phyloP scores from a whole-genome alignment of 2,888 invertebrate species.

The Rotaria socialis region DNA sequence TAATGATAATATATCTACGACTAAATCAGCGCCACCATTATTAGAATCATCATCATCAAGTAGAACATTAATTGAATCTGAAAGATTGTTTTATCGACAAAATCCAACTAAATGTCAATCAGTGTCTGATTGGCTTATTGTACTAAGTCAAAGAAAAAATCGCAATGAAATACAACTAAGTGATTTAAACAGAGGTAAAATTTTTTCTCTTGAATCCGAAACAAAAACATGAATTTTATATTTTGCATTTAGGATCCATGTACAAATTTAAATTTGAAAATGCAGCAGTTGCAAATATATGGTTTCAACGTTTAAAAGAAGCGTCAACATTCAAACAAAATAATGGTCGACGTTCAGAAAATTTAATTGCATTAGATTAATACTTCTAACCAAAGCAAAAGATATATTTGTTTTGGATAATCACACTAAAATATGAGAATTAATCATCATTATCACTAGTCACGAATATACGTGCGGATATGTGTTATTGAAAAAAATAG shows the following conservation, averaged over 20 bases:
- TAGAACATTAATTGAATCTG: not conserved
- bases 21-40: not conserved
- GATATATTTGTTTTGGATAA: not conserved
- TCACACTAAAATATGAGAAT: not conserved
- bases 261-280: constrained; percentile 45
- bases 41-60: not conserved
- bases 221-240: not conserved
- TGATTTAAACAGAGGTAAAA: not conserved
- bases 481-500: not conserved
- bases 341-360: constrained; percentile 8
- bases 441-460: constrained; percentile 25
- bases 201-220: too few species aligned
- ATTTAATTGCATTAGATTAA: constrained; percentile 35
- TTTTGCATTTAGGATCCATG: constrained; percentile 25
- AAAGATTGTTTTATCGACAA: constrained; percentile 37
- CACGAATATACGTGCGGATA: not conserved
- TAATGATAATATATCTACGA: not conserved
- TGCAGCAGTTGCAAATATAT: constrained; percentile 38
- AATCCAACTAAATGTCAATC: constrained; percentile 46
- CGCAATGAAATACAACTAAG: constrained; percentile 33
- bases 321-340: constrained; percentile 29
- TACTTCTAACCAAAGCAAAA: not conserved
- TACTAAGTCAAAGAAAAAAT: constrained; percentile 37
- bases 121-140: constrained; percentile 44
- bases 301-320: constrained; percentile 43